Conservation (phyloP, 2,797 vertebrate genomes). For the Loriculus beryllinus region DNA sequence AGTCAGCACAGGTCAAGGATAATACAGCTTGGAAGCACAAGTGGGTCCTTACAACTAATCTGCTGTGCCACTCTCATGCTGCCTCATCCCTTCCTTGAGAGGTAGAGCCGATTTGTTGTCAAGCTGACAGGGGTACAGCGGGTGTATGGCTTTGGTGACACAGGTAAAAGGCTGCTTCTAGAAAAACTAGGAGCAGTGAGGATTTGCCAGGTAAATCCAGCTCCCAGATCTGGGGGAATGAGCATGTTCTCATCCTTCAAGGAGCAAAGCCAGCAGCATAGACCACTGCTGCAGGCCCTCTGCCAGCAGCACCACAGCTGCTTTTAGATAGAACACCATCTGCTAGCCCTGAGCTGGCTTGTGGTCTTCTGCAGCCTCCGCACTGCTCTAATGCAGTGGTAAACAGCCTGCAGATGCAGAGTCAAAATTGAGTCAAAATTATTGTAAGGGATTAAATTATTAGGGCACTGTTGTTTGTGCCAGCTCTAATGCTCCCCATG, state of each 20-base stretch:
- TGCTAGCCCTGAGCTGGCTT: background rate
- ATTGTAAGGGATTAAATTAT: slow-evolving; percentile 53
- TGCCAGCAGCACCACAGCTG: slow-evolving; percentile 13
- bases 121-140: accelerated
- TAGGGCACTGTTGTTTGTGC: background rate
- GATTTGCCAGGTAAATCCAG: background rate
- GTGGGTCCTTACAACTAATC: slow-evolving; percentile 13
- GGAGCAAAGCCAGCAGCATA: background rate
- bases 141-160: background rate
- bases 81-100: background rate
- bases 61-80: background rate
- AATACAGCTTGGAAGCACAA: background rate
- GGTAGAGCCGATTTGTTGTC: background rate
- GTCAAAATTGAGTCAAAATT: background rate
- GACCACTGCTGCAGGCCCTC: background rate
- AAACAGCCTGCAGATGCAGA: slow-evolving; percentile 5
- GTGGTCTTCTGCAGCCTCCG: background rate
- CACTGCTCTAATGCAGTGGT: background rate
- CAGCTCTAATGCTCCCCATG: background rate
- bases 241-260: background rate
- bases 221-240: background rate
- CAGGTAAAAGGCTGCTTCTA: background rate
- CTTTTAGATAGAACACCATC: background rate
- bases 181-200: background rate
- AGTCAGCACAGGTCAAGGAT: slow-evolving; percentile 19